Evolutionary conservation across 2,113 vertebrate genomes (phyloP).

Genomic region (Trematomus loennbergii): DNA sequence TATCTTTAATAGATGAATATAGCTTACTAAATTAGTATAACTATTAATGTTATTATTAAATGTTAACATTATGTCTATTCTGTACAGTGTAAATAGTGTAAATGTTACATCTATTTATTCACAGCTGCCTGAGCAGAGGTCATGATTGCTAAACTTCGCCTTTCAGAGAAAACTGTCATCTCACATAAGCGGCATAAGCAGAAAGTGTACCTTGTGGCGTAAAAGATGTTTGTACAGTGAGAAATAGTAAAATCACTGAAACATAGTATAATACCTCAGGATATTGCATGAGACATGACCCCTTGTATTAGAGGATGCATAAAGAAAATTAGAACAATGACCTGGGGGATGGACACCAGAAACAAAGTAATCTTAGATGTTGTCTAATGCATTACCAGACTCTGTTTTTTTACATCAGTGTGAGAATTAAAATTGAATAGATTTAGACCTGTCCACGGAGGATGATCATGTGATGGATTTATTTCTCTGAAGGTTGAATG

Average conservation of each 20-base stretch:
- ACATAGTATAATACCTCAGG: conserved; percentile 29
- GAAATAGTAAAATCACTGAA: conserved; percentile 13
- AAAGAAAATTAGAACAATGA: conserved; percentile 36
- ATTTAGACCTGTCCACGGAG: neutral
- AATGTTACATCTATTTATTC: conserved; percentile 4
- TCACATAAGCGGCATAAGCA: conserved; percentile 33
- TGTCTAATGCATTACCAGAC: neutral
- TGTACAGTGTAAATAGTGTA: neutral
- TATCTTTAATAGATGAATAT: neutral
- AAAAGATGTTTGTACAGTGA: conserved; percentile 15
- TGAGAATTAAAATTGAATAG: conserved; percentile 4
- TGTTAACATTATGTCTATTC: neutral
- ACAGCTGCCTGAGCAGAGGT: conserved; percentile 14
- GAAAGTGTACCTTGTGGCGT: conserved; percentile 29
- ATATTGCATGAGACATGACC: conserved; percentile 21
- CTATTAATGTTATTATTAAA: neutral
- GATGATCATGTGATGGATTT: conserved; percentile 14
- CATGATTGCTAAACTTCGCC: conserved; percentile 22
- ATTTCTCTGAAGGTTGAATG: conserved; percentile 17
- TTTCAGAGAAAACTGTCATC: conserved; percentile 19
- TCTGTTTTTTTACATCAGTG: neutral
- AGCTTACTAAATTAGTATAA: neutral
- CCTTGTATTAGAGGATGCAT: conserved; percentile 18
- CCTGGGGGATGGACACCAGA: conserved; percentile 23
- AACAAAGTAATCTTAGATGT: neutral